phyloP scores from a whole-genome alignment of 2,113 vertebrate species.

The Heloderma charlesbogerti region DNA sequence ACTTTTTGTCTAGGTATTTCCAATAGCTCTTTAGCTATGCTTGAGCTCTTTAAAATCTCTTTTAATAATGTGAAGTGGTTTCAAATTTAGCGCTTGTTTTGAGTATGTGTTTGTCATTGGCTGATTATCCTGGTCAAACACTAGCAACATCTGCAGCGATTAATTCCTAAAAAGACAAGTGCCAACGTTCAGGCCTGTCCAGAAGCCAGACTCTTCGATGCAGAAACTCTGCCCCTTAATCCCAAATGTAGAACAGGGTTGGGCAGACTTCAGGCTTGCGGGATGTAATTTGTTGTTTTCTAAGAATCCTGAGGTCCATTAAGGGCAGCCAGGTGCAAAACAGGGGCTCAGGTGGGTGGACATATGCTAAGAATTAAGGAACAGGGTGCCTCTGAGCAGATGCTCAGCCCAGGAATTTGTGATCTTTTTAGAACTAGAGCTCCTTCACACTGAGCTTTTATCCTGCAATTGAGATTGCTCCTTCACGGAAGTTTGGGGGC shows the following conservation, averaged over 20 bases:
- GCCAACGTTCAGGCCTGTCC: not conserved
- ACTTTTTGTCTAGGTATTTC: conserved; percentile 93
- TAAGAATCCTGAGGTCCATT: too few species aligned
- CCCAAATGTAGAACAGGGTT: not conserved
- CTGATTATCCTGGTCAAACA: not conserved
- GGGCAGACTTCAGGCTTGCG: not conserved
- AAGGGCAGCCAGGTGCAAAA: too few species aligned
- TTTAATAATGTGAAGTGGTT: conserved; percentile 2
- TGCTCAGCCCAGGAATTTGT: too few species aligned
- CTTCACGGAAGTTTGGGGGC: too few species aligned
- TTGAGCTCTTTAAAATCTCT: conserved; percentile 5
- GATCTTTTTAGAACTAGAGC: too few species aligned
- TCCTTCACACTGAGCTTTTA: too few species aligned
- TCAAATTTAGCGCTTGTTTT: not conserved
- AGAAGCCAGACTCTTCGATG: not conserved
- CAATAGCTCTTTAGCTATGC: not conserved
- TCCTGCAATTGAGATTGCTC: too few species aligned
- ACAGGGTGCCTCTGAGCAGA: too few species aligned
- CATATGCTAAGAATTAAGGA: too few species aligned
- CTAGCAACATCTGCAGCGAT: not conserved
- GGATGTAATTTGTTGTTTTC: too few species aligned
- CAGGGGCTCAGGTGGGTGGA: too few species aligned
- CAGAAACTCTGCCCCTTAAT: not conserved
- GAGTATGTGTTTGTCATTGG: not conserved
- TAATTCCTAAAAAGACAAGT: not conserved